Base-by-base conservation (phyloP, 2,113 vertebrate species). In the Cebidichthys violaceus region DNA sequence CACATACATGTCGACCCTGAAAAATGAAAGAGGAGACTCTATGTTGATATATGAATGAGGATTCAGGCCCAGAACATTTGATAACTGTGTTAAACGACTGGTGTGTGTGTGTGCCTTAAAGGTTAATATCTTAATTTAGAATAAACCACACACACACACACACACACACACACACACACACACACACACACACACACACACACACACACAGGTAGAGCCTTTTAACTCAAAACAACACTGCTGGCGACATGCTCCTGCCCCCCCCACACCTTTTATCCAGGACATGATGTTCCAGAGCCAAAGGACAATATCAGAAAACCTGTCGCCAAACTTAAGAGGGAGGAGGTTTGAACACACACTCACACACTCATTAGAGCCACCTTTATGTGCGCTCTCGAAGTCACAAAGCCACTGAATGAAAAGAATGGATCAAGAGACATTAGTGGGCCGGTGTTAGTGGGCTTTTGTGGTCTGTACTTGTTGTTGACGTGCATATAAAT, bases 221-320 rank as follows among this genome's bases (percentile, higher is more conserved):
- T 31, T 31, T n/a, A n/a, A n/a, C n/a, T n/a, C n/a, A n/a, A n/a
- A n/a, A n/a, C 29, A 59, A 9, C 43, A 45, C 43, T 14, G 11
- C 45, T 47, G 70, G 11, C 52, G 41, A 31, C 13, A 47, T 55
- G 35, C 52, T 52, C 72, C 68, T 31, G 43, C 55, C 70, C 14
- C 14, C 22, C 24, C 22, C 57, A 27, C 74, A 54, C 39, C 70
- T 83, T 35, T 82, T 80, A 87, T 89, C 79, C 83, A 92, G 93
- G 84, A 88, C 93, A 85, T 70, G 73, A 75, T 93, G 92, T 94
- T 87, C 93, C 85, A 79, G 61, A 67, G 57, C 29, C 74, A 75
- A 79, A 78, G 79, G 70, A 81, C 79, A 82, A n/a, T 59, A 55
- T 84, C 86, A 80, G 39, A 61, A 41, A 61, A 85, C 39, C 75